Conservation (phyloP, 2,797 vertebrate species). For the Channa striata region DNA sequence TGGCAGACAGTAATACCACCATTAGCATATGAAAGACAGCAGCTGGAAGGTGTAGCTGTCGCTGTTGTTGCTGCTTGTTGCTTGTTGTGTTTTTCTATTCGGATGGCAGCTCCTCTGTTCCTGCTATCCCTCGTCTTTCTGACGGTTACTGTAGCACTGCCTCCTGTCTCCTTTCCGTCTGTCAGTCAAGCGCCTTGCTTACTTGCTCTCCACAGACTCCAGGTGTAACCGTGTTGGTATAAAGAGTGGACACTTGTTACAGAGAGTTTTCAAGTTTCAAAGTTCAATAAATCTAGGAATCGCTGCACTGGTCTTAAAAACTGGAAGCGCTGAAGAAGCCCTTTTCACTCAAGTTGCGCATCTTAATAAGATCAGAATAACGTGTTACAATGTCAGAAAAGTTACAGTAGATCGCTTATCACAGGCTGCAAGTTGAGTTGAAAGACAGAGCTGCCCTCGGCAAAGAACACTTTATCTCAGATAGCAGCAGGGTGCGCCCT, state of each 20-base stretch:
- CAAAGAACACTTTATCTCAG: conserved; percentile 65
- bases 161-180: conserved; percentile 28
- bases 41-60: conserved; percentile 76
- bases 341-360: conserved; percentile 1
- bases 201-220: neutral
- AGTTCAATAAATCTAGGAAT: conserved; percentile 10
- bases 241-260: conserved; percentile 1
- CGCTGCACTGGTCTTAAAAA: conserved; percentile 26
- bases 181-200: conserved; percentile 30
- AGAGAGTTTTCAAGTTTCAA: neutral
- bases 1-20: conserved; percentile 71
- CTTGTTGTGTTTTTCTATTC: conserved; percentile 64
- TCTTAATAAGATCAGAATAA: conserved; percentile 36
- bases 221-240: conserved; percentile 7
- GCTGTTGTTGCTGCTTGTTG: conserved; percentile 46
- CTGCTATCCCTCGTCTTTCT: conserved; percentile 34
- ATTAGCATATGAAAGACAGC: conserved; percentile 84
- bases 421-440: conserved; percentile 53
- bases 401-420: conserved; percentile 63
- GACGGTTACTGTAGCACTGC: conserved; percentile 23
- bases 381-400: conserved; percentile 28
- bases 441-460: conserved; percentile 59
- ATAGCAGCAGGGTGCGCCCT: conserved; percentile 65
- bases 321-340: conserved; percentile 30
- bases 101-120: conserved; percentile 61